A percentile compares a stretch with the other conserved stretches of the same genome.
phyloP scores from a whole-genome alignment of 2,113 vertebrate species.

The Psittacula cyanocephala region DNA sequence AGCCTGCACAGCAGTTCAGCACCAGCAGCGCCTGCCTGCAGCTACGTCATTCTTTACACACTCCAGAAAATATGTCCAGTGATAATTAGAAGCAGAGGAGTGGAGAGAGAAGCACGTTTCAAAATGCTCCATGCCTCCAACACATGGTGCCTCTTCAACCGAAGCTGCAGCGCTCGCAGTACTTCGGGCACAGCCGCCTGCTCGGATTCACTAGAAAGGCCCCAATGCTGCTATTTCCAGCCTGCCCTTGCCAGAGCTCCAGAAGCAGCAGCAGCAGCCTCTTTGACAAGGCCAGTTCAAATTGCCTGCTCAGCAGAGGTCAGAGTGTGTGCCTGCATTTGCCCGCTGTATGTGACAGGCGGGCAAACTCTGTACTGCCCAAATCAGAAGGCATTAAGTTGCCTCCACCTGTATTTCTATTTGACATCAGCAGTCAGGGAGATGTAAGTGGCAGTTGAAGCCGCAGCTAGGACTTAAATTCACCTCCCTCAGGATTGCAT shows the following conservation, averaged over 20 bases:
- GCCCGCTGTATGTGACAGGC: not conserved
- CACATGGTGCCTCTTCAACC: not conserved
- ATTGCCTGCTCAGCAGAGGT: not conserved
- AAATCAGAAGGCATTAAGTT: not conserved
- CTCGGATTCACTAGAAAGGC: not conserved
- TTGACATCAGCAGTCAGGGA: not conserved
- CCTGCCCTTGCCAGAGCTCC: not conserved
- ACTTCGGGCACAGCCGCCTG: not conserved
- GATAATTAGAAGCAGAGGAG: not conserved
- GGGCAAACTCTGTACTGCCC: not conserved
- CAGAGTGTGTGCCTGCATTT: not conserved
- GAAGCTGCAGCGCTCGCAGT: rapidly evolving
- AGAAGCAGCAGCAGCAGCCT: not conserved
- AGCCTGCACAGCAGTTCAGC: not conserved
- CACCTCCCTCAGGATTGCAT: not conserved
- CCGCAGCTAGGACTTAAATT: not conserved
- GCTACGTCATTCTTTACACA: not conserved
- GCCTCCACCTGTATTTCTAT: not conserved
- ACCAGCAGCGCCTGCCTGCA: not conserved
- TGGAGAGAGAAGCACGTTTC: rapidly evolving
- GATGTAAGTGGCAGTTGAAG: rapidly evolving
- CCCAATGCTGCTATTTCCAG: not conserved
- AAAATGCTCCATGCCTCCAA: not conserved
- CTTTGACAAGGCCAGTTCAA: not conserved
- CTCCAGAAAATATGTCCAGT: not conserved